phyloP scores from a whole-genome alignment of 2,797 vertebrate species.

The Loris lydekkerianus region DNA sequence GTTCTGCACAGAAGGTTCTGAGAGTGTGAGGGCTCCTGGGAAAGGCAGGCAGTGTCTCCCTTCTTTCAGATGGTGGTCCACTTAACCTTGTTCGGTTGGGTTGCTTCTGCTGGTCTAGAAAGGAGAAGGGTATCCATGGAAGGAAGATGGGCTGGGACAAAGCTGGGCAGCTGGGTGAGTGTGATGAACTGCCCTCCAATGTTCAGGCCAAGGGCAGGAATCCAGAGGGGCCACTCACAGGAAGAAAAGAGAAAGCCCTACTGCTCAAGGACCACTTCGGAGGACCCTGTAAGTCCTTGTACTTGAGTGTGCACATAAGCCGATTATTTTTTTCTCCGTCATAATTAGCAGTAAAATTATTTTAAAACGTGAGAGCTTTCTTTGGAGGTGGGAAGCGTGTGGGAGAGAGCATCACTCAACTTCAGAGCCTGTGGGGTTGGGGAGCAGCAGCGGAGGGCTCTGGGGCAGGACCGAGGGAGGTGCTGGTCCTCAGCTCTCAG shows the following conservation, averaged over 20 bases:
- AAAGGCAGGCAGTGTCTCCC: no score
- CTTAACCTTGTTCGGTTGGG: neutral
- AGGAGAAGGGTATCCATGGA: neutral
- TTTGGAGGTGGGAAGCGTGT: neutral
- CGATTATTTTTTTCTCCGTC: neutral
- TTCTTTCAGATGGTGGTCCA: neutral
- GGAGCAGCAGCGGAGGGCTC: neutral
- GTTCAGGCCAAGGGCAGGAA: neutral
- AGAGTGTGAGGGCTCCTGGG: neutral
- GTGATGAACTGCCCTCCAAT: neutral
- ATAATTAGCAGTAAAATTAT: constrained; percentile 8
- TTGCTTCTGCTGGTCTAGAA: neutral
- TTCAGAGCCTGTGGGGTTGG: neutral
- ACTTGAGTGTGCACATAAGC: neutral
- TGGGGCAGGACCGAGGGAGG: neutral
- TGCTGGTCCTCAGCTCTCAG: neutral
- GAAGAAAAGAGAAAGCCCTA: neutral
- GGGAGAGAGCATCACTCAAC: neutral
- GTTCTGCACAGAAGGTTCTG: no score
- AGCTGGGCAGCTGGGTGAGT: neutral
- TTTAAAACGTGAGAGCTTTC: neutral
- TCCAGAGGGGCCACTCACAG: neutral
- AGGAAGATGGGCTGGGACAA: neutral
- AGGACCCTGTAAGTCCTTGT: neutral
- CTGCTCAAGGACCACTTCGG: no score